Base-by-base conservation (phyloP, 2,888 invertebrate genomes). In the Napeogenes inachia region DNA sequence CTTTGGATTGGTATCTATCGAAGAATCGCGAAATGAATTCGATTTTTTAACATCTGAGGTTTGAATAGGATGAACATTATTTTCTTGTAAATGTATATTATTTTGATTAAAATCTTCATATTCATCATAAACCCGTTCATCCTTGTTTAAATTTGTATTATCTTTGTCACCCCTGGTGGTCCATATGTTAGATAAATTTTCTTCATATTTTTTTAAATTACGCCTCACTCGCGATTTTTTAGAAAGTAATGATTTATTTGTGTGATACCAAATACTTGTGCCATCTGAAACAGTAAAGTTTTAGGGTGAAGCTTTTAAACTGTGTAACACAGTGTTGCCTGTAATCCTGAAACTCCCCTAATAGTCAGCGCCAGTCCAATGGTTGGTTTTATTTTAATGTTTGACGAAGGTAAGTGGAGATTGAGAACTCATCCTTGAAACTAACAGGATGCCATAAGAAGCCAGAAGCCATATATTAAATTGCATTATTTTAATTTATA, bases 111-210 rank as follows among this genome's bases (percentile, higher is more conserved):
- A 50, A 30, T 8, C 30, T 50, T 50, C 50, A 30, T 30, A 30
- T 50, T 50, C 50, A 8, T 50, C 50, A 50, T 50, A 21, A 50
- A 30, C 6, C 21, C 2, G 5, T 50, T 30, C 30, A 50, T 30
- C 50, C 4, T 50, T 47, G 10, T 47, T 21, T 47, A 47, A 38
- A 38, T 38, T 38, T 38, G 38, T 38, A 38, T 8, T 38, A 21
- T 21, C 21, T 21, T 6, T 10, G 12, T 12, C 2, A 10, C 42
- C 30, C 13, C 42, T 12, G 33, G 47, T 21, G 13, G 50, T 55
- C 60, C 60, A 60, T 50, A 38, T 56, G 13, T n/a, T n/a, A 13
- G 50, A 56, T 30, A 12, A 60, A 53, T 60, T 55, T 13, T 55
- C 47, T 30, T 60, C 50, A 33, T 56, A 53, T 47, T 60, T 45